These are phyloP conservation scores for Baryphthengus martii DNA, from an alignment of 2,113 vertebrate genomes.

Conservation along the genomic window DNA sequence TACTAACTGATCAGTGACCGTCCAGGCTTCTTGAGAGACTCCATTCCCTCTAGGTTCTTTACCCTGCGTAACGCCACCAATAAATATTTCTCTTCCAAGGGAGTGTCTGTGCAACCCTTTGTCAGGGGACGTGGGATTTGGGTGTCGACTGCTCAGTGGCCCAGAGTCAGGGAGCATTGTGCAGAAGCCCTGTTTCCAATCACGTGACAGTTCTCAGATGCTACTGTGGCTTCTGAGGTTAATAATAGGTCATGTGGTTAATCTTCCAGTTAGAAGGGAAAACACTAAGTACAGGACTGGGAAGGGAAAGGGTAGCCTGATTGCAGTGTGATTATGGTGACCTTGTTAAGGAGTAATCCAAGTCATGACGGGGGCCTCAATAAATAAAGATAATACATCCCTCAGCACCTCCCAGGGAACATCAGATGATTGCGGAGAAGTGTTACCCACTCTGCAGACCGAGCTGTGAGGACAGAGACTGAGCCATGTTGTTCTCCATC, in stretches of 20 bases:
- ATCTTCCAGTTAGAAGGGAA: constrained; percentile 63
- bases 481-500: neutral
- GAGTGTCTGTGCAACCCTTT: neutral
- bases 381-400: constrained; percentile 52
- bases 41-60: neutral
- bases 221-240: neutral
- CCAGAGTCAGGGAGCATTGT: no score
- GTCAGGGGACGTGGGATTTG: neutral
- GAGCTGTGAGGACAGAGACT: neutral
- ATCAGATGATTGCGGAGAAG: neutral
- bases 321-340: constrained; percentile 58
- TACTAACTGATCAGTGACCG: neutral
- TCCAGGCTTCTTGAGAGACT: neutral
- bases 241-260: constrained; percentile 60
- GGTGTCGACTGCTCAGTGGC: no score
- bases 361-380: neutral
- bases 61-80: neutral
- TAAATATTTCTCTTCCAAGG: neutral
- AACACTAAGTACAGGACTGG: constrained; percentile 53
- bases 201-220: no score
- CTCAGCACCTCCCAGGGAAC: neutral
- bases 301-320: constrained; percentile 52
- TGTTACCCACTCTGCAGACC: neutral
- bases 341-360: constrained; percentile 56
- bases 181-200: no score